Evolutionary conservation across 2,888 invertebrate genomes (phyloP), one percentile per base, ranked within the genome.

Genomic region (Pycnomerus fuliginosus): DNA sequence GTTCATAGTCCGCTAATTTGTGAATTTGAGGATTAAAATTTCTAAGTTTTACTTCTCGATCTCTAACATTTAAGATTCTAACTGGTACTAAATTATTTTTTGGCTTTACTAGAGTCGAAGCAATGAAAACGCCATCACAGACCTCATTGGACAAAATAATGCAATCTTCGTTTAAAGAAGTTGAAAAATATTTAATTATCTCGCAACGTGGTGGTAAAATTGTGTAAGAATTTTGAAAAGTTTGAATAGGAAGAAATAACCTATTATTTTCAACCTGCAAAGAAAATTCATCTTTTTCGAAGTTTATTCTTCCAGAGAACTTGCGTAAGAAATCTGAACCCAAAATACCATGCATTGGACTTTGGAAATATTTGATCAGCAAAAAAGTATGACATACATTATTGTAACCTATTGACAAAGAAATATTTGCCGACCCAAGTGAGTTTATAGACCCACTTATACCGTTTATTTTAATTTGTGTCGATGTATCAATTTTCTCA

Each of bases 11-110:
- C 3, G 13, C 2, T 35, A 42, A 38, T 10, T 32, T 20, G 20
- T 43, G 27, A 3, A 43, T 16, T 30, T 13, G 49, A 29, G 49
- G 46, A 20, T 36, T 35, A 35, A 47, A 53, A 43, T 50, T 48
- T 35, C 37, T 54, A 1, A 53, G n/a, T 17, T 12, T 36, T 10
- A 48, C 31, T 27, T 43, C 40, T 17, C 41, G 15, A 10, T 38
- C 44, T 13, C 22, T 13, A 2, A 23, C 14, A 10, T 38, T 38
- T 2, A 38, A 16, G 16, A 38, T 32, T 16, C 30, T 1, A 8
- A 38, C 3, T 8, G 38, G 31, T 14, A 36, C 16, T 10, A 14
- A 29, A 16, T 40, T 34, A 22, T n/a, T 22, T 13, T 23, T 28
- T 16, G 41, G 46, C 12, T 10, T 29, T 2, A 14, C 27, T 3